Conservation (phyloP, 2,888 invertebrate species). For the Parascotia fuliginaria region DNA sequence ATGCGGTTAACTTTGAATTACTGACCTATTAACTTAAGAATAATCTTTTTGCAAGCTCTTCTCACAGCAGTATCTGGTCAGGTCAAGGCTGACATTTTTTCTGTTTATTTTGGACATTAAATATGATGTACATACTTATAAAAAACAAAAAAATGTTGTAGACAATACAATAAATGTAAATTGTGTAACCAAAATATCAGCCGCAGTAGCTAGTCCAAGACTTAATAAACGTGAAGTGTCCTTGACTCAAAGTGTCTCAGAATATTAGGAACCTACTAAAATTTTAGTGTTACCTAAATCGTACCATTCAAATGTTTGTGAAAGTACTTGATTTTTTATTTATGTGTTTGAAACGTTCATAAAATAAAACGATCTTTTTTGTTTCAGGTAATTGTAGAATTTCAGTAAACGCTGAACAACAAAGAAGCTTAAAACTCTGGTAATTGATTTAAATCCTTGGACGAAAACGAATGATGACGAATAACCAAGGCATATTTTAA, state of each 20-base stretch:
- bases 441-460: slow-evolving; percentile 6
- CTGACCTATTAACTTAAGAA: no score
- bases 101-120: no score
- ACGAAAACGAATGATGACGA: background rate
- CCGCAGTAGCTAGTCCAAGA: background rate
- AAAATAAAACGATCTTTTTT: slow-evolving; percentile 8
- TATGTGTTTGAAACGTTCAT: background rate
- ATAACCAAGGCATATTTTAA: no score
- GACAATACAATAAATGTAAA: no score
- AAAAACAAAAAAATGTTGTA: no score
- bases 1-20: no score
- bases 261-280: background rate
- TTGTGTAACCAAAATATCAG: no score
- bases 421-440: slow-evolving; percentile 11
- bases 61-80: no score
- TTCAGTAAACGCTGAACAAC: slow-evolving; percentile 8
- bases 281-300: background rate
- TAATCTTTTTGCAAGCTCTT: no score
- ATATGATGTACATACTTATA: no score
- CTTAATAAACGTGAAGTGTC: background rate
- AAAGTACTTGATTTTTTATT: background rate
- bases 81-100: no score
- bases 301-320: background rate
- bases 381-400: slow-evolving; percentile 34
- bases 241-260: background rate